Conservation (phyloP, 1,140 invertebrate species). For the Aethina tumida region DNA sequence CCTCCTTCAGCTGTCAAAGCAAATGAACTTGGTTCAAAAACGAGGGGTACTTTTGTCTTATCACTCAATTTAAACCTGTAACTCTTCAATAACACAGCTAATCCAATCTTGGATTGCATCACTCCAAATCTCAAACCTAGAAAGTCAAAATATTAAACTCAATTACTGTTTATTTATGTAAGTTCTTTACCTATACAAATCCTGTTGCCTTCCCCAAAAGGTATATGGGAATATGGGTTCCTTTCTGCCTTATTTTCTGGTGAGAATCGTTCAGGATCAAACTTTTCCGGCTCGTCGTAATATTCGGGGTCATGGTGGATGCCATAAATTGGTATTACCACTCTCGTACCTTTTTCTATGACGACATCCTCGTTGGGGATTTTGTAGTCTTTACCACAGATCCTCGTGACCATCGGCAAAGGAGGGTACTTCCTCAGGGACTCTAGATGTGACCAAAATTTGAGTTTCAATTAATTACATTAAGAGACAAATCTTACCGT, state of each 20-base stretch:
- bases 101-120: too few species aligned
- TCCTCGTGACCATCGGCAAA: slow-evolving; percentile 22
- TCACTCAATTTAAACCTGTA: too few species aligned
- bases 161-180: too few species aligned
- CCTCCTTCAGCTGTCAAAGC: too few species aligned
- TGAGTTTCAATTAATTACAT: slow-evolving; percentile 1
- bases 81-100: too few species aligned
- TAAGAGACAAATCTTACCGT: slow-evolving; percentile 25
- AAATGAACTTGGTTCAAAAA: too few species aligned
- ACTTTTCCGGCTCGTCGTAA: slow-evolving; percentile 45
- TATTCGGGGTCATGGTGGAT: slow-evolving; percentile 38
- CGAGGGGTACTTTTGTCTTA: too few species aligned
- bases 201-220: slow-evolving; percentile 46
- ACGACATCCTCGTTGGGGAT: slow-evolving; percentile 26
- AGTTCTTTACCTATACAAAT: slow-evolving; percentile 47
- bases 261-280: slow-evolving; percentile 43
- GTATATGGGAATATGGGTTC: slow-evolving; percentile 37
- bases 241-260: slow-evolving; percentile 32
- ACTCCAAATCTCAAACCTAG: too few species aligned
- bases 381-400: slow-evolving; percentile 25
- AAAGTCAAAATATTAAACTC: too few species aligned
- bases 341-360: slow-evolving; percentile 31
- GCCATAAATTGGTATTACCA: slow-evolving; percentile 29
- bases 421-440: slow-evolving; percentile 40
- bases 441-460: slow-evolving; percentile 31